These are phyloP conservation scores for Nyctibius bracteatus DNA, from an alignment of 2,113 vertebrate species.

Conservation along the genomic window DNA sequence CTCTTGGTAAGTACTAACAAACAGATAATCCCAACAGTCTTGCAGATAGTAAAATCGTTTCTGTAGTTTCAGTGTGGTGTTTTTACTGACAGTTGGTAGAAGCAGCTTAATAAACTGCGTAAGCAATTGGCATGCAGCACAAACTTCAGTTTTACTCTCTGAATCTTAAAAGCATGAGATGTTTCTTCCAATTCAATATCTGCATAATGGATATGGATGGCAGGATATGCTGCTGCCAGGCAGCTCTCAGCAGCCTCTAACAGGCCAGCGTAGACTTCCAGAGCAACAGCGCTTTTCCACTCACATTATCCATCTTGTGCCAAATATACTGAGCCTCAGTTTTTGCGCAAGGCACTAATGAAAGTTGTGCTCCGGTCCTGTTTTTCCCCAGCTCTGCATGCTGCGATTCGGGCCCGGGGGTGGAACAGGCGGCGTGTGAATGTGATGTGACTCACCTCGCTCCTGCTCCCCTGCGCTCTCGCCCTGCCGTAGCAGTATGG, in stretches of 20 bases:
- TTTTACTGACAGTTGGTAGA: constrained; percentile 1
- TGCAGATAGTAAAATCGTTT: neutral
- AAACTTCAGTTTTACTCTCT: constrained; percentile 27
- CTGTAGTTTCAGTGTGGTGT: neutral
- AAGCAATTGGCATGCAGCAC: neutral
- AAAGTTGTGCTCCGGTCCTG: neutral
- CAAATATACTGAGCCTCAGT: neutral
- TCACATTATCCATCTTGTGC: neutral
- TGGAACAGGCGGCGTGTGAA: neutral
- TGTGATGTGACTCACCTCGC: constrained; percentile 16
- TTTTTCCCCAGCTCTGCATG: neutral
- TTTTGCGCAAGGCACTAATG: neutral
- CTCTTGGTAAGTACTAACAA: neutral
- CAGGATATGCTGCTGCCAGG: neutral
- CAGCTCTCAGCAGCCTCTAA: neutral
- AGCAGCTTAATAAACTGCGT: neutral
- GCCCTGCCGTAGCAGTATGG: neutral
- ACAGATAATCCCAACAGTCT: neutral
- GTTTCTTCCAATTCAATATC: constrained; percentile 42
- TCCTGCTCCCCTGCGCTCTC: neutral
- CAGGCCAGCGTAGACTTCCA: neutral
- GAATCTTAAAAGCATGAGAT: constrained; percentile 50
- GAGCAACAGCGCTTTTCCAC: neutral
- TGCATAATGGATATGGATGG: constrained; percentile 8
- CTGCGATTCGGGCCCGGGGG: neutral